These are phyloP conservation scores for Serinus canaria DNA, from an alignment of 2,113 vertebrate genomes.

Conservation along the genomic window DNA sequence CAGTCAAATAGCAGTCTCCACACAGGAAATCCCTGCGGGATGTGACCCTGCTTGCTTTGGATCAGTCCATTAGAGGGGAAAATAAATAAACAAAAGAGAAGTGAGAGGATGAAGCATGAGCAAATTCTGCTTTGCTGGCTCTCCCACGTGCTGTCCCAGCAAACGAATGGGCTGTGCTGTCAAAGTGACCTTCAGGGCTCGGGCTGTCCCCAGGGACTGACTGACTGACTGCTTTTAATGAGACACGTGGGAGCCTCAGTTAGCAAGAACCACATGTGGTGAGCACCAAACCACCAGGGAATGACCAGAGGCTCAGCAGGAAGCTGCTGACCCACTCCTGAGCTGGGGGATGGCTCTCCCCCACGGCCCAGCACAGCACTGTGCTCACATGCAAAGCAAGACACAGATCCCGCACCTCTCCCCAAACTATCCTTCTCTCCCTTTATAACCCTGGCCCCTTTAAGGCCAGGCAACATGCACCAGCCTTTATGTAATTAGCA, in stretches of 20 bases:
- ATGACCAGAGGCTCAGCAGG: rapidly evolving
- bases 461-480: neutral
- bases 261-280: neutral
- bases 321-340: neutral
- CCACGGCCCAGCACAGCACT: rapidly evolving
- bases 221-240: neutral
- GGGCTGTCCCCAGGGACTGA: neutral
- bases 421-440: neutral
- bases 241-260: neutral
- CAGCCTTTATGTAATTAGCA: slow-evolving; percentile 43
- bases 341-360: rapidly evolving
- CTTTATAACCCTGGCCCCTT: neutral
- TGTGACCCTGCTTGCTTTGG: neutral
- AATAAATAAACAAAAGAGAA: slow-evolving; percentile 26
- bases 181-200: neutral
- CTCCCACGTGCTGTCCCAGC: neutral
- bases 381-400: rapidly evolving
- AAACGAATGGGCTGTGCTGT: neutral
- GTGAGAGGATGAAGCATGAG: neutral
- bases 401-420: neutral
- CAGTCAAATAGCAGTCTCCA: neutral
- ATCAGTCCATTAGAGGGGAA: neutral
- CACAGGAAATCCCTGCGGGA: neutral
- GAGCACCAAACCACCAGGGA: neutral
- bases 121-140: neutral